Conservation (phyloP, 2,113 vertebrate species). For the Rhinoptilus africanus region DNA sequence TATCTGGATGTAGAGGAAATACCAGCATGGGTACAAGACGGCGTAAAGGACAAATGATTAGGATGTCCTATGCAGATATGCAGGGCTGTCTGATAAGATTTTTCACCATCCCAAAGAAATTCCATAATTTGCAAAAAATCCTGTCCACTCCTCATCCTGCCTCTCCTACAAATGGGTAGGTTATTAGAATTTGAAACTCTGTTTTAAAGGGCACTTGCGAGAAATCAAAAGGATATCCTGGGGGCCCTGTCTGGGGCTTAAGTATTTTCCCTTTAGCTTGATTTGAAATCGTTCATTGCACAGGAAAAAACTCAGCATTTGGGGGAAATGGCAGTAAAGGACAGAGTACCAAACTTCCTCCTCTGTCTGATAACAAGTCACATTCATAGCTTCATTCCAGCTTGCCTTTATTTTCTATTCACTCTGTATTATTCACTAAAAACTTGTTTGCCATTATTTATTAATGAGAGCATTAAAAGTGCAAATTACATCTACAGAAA, state of each 20-base stretch:
- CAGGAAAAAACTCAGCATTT: neutral
- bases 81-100: neutral
- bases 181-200: neutral
- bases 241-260: neutral
- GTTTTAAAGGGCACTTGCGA: neutral
- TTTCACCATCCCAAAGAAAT: neutral
- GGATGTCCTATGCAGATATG: neutral
- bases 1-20: neutral
- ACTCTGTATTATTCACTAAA: neutral
- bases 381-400: neutral
- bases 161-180: neutral
- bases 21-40: neutral
- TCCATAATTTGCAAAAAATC: neutral
- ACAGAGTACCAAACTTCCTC: neutral
- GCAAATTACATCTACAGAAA: neutral
- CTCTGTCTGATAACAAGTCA: neutral
- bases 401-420: neutral
- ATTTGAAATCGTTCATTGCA: neutral
- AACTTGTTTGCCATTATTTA: neutral
- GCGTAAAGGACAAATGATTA: neutral
- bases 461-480: neutral
- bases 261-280: neutral
- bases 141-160: neutral
- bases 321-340: neutral
- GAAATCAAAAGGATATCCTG: neutral